Evolutionary conservation across 23 tunicate genomes (phyloP).

Genomic region (Clavelina lepadiformis): DNA sequence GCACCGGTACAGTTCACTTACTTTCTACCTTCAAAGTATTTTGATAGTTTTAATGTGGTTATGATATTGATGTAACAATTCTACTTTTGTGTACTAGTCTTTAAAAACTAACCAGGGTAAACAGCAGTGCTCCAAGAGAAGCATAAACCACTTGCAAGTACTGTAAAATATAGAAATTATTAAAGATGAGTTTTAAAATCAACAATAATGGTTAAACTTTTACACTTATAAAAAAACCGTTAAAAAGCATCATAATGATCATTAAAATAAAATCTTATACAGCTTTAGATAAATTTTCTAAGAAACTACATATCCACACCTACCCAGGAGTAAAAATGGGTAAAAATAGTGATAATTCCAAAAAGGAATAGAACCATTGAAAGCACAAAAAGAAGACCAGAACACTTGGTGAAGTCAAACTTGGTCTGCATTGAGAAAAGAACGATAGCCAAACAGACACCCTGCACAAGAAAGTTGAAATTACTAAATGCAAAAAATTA

Average conservation of each 20-base stretch:
- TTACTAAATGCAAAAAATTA: neutral
- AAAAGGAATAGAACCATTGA: constrained; percentile 62
- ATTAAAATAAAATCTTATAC: neutral
- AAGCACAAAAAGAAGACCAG: constrained; percentile 82
- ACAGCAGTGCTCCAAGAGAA: constrained; percentile 69
- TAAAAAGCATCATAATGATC: too few relatives aligned
- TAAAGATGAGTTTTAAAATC: neutral
- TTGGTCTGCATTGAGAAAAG: constrained; percentile 93
- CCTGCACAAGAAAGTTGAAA: constrained; percentile 18
- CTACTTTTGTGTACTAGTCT: too few relatives aligned
- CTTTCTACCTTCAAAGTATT: neutral
- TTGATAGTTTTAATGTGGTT: too few relatives aligned
- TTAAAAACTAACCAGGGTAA: constrained; percentile 68
- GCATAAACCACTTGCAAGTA: constrained; percentile 87
- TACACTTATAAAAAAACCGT: too few relatives aligned
- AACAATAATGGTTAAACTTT: too few relatives aligned
- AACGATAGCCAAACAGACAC: constrained; percentile 67
- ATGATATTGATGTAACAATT: too few relatives aligned
- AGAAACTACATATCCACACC: neutral
- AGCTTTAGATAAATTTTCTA: neutral
- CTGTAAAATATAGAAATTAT: constrained; percentile 25
- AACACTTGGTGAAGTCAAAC: constrained; percentile 90
- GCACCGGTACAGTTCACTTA: neutral
- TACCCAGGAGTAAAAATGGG: constrained; percentile 57
- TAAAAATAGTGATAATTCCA: constrained; percentile 86